phyloP scores from a whole-genome alignment of 2,888 invertebrate species.

The Neoitamus cyanurus region DNA sequence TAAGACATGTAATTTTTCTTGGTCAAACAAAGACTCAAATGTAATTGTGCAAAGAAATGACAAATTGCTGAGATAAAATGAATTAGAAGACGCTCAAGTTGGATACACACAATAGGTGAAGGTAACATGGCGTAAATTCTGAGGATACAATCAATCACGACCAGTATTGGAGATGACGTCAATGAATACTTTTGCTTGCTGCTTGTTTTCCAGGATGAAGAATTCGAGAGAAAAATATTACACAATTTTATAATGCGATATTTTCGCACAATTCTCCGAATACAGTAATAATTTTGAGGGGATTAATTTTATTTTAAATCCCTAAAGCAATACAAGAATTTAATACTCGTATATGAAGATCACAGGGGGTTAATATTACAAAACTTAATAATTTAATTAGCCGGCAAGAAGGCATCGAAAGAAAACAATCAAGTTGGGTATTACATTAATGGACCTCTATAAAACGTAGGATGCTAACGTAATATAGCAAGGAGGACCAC shows the following conservation, averaged over 20 bases:
- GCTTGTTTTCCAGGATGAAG: neutral
- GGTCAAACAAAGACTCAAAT: neutral
- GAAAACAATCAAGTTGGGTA: too few species aligned
- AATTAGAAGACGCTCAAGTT: neutral
- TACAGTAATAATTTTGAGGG: neutral
- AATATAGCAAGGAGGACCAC: too few species aligned
- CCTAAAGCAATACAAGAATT: too few species aligned
- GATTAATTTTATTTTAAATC: too few species aligned
- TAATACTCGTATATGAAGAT: too few species aligned
- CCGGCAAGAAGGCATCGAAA: too few species aligned
- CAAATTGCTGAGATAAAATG: slow-evolving; percentile 6
- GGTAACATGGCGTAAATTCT: neutral
- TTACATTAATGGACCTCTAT: too few species aligned
- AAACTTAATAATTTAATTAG: too few species aligned
- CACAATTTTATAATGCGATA: neutral
- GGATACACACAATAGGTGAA: neutral
- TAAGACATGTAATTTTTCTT: neutral
- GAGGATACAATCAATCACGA: neutral
- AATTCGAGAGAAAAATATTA: neutral
- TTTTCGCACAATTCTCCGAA: neutral
- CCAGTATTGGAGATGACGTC: neutral
- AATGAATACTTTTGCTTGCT: neutral
- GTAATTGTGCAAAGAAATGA: neutral
- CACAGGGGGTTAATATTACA: too few species aligned
- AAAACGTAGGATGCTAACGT: too few species aligned